Evolutionary conservation across 2,797 vertebrate species (phyloP).

Genomic region (Pempheris klunzingeri): DNA sequence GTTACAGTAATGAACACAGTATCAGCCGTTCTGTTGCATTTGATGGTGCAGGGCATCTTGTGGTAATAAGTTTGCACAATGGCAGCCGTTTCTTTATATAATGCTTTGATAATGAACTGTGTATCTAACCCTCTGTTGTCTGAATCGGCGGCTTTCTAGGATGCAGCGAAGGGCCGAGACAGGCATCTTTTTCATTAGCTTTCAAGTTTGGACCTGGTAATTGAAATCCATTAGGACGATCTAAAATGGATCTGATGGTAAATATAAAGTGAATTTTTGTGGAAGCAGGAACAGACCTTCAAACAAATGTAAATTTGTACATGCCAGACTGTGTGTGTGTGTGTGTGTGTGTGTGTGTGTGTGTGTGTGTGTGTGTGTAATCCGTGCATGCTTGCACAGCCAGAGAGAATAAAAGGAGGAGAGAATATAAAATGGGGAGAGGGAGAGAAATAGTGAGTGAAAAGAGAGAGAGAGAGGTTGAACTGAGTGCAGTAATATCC

Average conservation of each 20-base stretch:
- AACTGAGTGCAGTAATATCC: conserved; percentile 96
- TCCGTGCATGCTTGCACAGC: conserved; percentile 52
- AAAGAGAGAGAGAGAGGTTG: conserved; percentile 62
- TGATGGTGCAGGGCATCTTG: conserved; percentile 32
- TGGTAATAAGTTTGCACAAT: conserved; percentile 38
- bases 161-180: conserved; percentile 59
- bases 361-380: conserved; percentile 40
- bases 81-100: conserved; percentile 38
- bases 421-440: conserved; percentile 55
- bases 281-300: conserved; percentile 85
- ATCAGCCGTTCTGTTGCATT: conserved; percentile 15
- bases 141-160: conserved; percentile 73
- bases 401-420: conserved; percentile 60
- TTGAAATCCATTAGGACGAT: conserved; percentile 85
- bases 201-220: conserved; percentile 80
- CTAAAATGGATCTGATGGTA: conserved; percentile 84
- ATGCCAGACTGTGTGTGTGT: conserved; percentile 63
- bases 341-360: conserved; percentile 23
- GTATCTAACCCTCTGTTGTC: conserved; percentile 70
- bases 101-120: conserved; percentile 77
- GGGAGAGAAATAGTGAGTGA: conserved; percentile 76
- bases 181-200: conserved; percentile 77
- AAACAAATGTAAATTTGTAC: conserved; percentile 91
- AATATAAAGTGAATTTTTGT: conserved; percentile 91
- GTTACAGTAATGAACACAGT: conserved; percentile 33